Base-by-base conservation (phyloP, 2,888 invertebrate species). In the Acronicta alni region DNA sequence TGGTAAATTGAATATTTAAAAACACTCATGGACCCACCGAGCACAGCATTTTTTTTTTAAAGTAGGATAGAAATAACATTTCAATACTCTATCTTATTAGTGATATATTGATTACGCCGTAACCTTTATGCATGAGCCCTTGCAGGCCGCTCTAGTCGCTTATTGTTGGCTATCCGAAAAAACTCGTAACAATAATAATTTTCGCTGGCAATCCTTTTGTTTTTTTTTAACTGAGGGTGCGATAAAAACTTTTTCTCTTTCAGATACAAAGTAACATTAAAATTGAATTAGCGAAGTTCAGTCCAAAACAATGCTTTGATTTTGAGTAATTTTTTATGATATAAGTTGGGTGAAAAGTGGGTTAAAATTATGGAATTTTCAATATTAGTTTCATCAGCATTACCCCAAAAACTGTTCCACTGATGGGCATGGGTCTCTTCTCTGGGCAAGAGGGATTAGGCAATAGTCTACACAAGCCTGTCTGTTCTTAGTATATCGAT, bases 151-250 rank as follows among this genome's bases (percentile, higher is more conserved):
- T 20, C 56, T 16, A 58, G 37, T 43, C 38, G 53, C 59, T 68
- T 66, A 77, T 70, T 67, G 67, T 68, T 57, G 51, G 18, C 59
- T 30, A 51, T 45, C 26, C 30, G 12, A 61, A 67, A 64, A 67
- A 63, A 66, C 53, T 71, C 61, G 57, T 59, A 63, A 75, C 78
- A 61, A 75, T 75, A 77, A 77, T 71, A 77, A 71, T 75, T 75
- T 68, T 64, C 23, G 3, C 67, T 42, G 32, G 65, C 67, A 72
- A 76, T 77, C 72, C 77, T 72, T 75, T 76, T 72, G 67, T 61
- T 57, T 52, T 55, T 61, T 64, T 63, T 60, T 51, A 52, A 57
- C 46, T 42, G 35, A 42, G 46, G 37, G 53, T 32, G 39, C 57
- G 63, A 68, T 65, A 68, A 61, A 43, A 41, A 70, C 65, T 67